phyloP scores from a whole-genome alignment of 1,140 invertebrate species.

The Sinella curviseta region DNA sequence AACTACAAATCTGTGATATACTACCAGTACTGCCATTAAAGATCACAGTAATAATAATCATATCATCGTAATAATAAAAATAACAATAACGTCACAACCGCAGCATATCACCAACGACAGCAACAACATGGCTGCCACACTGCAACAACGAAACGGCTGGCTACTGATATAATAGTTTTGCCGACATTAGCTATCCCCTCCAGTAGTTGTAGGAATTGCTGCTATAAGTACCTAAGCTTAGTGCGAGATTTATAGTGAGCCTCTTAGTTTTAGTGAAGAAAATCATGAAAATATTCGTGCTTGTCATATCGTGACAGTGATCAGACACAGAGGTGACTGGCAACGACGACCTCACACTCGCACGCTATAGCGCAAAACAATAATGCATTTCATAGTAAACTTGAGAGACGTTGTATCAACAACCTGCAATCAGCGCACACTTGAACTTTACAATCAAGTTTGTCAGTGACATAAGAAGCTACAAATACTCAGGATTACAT shows the following conservation, averaged over 20 bases:
- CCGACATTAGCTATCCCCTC: neutral
- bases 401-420: neutral
- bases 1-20: neutral
- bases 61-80: neutral
- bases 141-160: neutral
- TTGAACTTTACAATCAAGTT: neutral
- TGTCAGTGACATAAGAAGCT: neutral
- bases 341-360: neutral
- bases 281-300: neutral
- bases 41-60: neutral
- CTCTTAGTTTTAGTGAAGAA: neutral
- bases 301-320: constrained; percentile 25
- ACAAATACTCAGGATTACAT: neutral
- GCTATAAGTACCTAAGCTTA: constrained; percentile 8
- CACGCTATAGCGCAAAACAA: neutral
- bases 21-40: neutral
- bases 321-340: constrained; percentile 7
- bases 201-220: neutral
- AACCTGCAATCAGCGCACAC: neutral
- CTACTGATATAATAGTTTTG: neutral
- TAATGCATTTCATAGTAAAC: neutral
- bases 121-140: neutral
- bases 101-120: neutral
- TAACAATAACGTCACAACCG: neutral
- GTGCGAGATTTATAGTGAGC: neutral